A percentile compares a stretch with the other conserved stretches of the same genome.
phyloP scores from a whole-genome alignment of 2,797 vertebrate species.

The Streptopelia turtur region DNA sequence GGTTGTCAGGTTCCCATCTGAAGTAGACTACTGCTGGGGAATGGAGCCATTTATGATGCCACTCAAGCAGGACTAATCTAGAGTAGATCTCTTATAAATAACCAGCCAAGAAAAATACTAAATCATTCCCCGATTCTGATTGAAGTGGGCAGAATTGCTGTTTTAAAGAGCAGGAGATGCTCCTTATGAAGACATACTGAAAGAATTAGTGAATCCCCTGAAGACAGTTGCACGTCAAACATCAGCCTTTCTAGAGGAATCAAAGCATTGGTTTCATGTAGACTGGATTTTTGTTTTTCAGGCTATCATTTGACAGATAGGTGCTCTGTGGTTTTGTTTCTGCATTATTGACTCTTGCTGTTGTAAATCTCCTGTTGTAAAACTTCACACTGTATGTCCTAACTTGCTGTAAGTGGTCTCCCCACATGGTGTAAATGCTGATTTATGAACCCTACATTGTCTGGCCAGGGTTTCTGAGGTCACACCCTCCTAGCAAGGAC shows the following conservation, averaged over 20 bases:
- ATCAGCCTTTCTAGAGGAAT: background rate
- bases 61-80: slow-evolving; percentile 84
- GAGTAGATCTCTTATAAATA: slow-evolving; percentile 83
- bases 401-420: background rate
- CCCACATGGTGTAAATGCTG: background rate
- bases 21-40: slow-evolving; percentile 78
- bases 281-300: slow-evolving; percentile 1
- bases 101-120: slow-evolving; percentile 74
- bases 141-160: slow-evolving; percentile 62
- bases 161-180: slow-evolving; percentile 65
- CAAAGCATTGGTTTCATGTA: background rate
- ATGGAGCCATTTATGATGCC: slow-evolving; percentile 83
- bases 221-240: background rate
- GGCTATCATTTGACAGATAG: background rate
- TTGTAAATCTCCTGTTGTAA: slow-evolving; percentile 11
- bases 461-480: background rate
- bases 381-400: background rate
- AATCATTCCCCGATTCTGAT: slow-evolving; percentile 69
- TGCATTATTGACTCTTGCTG: background rate
- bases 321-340: background rate
- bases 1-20: slow-evolving; percentile 83
- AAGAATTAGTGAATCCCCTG: slow-evolving; percentile 54
- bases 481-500: background rate
- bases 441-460: background rate
- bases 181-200: slow-evolving; percentile 55